A percentile compares a stretch with the other conserved stretches of the same genome.
Conservation (phyloP, 2,888 invertebrate species). For the Pycnomerus fuliginosus region DNA sequence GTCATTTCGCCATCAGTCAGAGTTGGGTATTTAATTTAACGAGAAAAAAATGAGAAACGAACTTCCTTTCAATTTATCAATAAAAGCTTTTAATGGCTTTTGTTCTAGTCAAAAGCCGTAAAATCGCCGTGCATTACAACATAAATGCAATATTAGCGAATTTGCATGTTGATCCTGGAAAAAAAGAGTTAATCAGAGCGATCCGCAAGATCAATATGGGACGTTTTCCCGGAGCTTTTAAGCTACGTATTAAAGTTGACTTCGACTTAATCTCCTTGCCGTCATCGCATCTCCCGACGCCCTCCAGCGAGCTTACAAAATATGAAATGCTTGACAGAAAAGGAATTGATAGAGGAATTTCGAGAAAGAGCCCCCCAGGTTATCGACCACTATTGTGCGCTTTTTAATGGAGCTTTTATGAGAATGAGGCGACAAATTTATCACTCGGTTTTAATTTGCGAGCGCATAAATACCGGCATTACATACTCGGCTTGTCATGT, state of each 20-base stretch:
- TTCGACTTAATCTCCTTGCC: constrained; percentile 27
- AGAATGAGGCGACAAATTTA: constrained; percentile 5
- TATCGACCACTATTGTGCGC: constrained; percentile 10
- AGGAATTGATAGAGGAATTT: constrained; percentile 20
- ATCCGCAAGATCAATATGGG: constrained; percentile 13
- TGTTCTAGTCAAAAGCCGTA: too few species aligned
- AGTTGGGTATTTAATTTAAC: too few species aligned
- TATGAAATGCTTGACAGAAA: constrained; percentile 16
- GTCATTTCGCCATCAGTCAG: too few species aligned
- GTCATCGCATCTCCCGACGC: constrained; percentile 24
- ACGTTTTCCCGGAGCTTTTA: constrained; percentile 19
- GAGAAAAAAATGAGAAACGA: too few species aligned
- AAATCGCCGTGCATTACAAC: too few species aligned
- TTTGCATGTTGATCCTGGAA: neutral
- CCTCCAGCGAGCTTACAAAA: constrained; percentile 8
- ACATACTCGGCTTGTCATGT: neutral
- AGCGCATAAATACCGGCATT: neutral
- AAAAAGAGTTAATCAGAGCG: constrained; percentile 9
- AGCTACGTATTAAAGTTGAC: constrained; percentile 28
- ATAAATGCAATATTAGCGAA: too few species aligned
- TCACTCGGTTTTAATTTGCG: constrained; percentile 7
- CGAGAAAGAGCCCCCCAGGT: constrained; percentile 12
- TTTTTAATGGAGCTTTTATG: constrained; percentile 13
- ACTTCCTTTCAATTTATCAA: too few species aligned
- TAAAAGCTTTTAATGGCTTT: too few species aligned